phyloP scores from a whole-genome alignment of 2,888 invertebrate genomes.

The Lasioglossum morio region DNA sequence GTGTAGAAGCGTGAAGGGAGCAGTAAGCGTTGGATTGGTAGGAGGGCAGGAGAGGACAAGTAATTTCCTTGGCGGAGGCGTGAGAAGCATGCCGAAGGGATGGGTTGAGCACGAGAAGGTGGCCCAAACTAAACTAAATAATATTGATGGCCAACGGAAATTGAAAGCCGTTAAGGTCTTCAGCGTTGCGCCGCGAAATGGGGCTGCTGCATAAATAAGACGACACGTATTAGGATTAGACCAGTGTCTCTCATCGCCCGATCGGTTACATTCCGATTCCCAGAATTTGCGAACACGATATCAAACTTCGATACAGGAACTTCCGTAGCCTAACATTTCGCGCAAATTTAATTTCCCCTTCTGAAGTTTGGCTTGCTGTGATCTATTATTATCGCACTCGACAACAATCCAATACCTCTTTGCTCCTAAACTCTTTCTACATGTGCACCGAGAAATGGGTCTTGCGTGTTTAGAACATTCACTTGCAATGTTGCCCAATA shows the following conservation, averaged over 20 bases:
- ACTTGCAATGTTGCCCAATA: not conserved
- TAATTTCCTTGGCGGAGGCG: conserved; percentile 84
- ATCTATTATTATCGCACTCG: not conserved
- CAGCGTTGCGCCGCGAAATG: conserved; percentile 80
- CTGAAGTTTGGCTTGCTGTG: not conserved
- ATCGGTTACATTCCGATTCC: not conserved
- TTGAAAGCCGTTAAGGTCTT: conserved; percentile 84
- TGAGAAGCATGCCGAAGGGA: conserved; percentile 82
- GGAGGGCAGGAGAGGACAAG: conserved; percentile 79
- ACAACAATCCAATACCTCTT: not conserved
- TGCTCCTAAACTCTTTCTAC: not conserved
- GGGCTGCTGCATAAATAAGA: conserved; percentile 83
- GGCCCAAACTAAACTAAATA: conserved; percentile 84
- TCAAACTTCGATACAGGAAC: not conserved
- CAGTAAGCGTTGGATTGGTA: conserved; percentile 46
- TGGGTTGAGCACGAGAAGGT: conserved; percentile 68
- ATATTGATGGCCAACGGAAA: conserved; percentile 85
- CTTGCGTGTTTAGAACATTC: not conserved
- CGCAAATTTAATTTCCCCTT: not conserved
- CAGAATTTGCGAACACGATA: not conserved
- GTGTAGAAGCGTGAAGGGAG: conserved; percentile 9
- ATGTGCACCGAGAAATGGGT: not conserved
- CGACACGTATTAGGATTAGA: conserved; percentile 81
- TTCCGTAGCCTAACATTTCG: not conserved
- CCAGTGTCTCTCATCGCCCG: conserved; percentile 72